phyloP scores from a whole-genome alignment of 2,797 vertebrate species.

The Crenuchus spilurus region DNA sequence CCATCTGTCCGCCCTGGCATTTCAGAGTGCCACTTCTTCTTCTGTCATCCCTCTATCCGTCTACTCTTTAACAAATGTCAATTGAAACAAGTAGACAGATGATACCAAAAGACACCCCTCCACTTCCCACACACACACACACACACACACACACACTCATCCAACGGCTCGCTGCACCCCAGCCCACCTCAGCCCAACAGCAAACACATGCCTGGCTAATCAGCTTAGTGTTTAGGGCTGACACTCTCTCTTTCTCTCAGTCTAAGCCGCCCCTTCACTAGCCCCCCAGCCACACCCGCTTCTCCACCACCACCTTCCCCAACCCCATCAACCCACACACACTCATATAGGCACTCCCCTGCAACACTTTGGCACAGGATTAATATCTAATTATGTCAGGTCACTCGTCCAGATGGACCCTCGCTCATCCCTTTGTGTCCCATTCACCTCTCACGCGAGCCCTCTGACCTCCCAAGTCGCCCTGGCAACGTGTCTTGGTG shows the following conservation, averaged over 20 bases:
- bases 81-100: constrained; percentile 62
- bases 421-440: constrained; percentile 90
- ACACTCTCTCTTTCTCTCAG: constrained; percentile 60
- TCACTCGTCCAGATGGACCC: constrained; percentile 99
- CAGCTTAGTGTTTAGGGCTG: constrained; percentile 88
- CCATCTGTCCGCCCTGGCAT: constrained; percentile 60
- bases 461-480: constrained; percentile 95
- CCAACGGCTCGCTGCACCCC: constrained; percentile 71
- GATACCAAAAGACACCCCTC: constrained; percentile 46
- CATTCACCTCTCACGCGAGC: constrained; percentile 89
- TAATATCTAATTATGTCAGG: constrained; percentile 98
- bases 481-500: constrained; percentile 87
- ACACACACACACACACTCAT: constrained; percentile 47
- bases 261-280: constrained; percentile 44
- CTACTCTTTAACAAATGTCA: constrained; percentile 57
- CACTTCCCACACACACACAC: constrained; percentile 41
- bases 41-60: constrained; percentile 41
- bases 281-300: not conserved
- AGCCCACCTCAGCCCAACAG: constrained; percentile 77
- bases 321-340: constrained; percentile 79
- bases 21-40: constrained; percentile 38
- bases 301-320: constrained; percentile 69
- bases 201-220: constrained; percentile 91
- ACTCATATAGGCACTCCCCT: constrained; percentile 34
- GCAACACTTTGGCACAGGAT: constrained; percentile 87